These are phyloP conservation scores for Sinopyrophorus schimmeli DNA, from an alignment of 2,888 invertebrate genomes.

Conservation along the genomic window DNA sequence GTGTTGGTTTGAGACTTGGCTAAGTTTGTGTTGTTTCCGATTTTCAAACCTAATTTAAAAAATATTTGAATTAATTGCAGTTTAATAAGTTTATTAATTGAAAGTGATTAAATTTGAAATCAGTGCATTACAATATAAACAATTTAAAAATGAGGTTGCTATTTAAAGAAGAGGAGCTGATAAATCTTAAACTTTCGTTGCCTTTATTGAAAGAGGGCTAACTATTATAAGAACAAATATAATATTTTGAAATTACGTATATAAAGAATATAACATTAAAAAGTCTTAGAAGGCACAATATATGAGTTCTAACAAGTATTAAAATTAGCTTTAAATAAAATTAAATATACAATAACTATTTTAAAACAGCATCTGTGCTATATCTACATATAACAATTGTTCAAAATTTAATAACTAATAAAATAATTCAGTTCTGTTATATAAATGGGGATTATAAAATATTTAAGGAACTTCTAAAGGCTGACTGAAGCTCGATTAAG, in stretches of 20 bases:
- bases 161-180: too few species aligned
- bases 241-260: conserved; percentile 17
- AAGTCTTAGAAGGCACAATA: conserved; percentile 28
- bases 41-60: too few species aligned
- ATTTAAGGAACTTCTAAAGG: conserved; percentile 35
- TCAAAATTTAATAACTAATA: conserved; percentile 31
- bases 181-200: too few species aligned
- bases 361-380: conserved; percentile 35
- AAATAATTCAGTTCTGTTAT: conserved; percentile 34
- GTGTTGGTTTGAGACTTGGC: too few species aligned
- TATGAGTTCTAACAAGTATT: conserved; percentile 11
- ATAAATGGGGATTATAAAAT: conserved; percentile 20
- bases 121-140: too few species aligned
- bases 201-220: too few species aligned
- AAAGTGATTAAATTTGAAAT: too few species aligned
- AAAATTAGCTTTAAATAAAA: conserved; percentile 32
- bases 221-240: too few species aligned
- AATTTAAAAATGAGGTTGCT: too few species aligned
- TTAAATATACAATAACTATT: conserved; percentile 40
- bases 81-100: too few species aligned
- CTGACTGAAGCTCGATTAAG: conserved; percentile 25
- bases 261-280: conserved; percentile 35
- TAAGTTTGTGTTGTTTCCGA: too few species aligned
- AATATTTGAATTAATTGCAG: too few species aligned
- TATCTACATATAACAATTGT: conserved; percentile 36